These are phyloP conservation scores for Elachura formosa DNA, from an alignment of 2,113 vertebrate species.

Conservation along the genomic window DNA sequence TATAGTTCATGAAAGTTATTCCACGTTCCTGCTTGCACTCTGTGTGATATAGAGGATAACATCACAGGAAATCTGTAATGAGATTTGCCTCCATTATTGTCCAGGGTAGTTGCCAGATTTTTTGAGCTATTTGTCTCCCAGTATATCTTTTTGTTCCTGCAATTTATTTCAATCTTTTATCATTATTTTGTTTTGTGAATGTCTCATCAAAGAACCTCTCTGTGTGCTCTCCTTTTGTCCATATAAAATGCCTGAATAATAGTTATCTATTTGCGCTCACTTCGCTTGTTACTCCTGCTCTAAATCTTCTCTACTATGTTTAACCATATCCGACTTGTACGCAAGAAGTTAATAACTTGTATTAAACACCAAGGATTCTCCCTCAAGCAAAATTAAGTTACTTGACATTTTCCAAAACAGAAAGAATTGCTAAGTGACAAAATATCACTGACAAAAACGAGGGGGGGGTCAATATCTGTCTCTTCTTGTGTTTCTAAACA, in stretches of 20 bases:
- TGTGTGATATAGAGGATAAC: neutral
- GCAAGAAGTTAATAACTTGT: neutral
- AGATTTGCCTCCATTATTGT: conserved; percentile 48
- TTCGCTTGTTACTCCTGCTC: neutral
- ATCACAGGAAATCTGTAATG: conserved; percentile 9
- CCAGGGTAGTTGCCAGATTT: neutral
- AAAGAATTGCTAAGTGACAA: neutral
- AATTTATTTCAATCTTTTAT: conserved; percentile 18
- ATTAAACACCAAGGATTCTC: neutral
- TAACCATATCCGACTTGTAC: neutral
- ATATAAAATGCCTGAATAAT: neutral
- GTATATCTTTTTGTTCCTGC: neutral
- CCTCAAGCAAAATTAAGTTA: neutral
- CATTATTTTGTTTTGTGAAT: neutral
- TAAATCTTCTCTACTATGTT: neutral
- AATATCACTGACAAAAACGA: neutral
- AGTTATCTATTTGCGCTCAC: neutral
- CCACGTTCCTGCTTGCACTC: neutral
- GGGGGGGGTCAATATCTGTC: neutral
- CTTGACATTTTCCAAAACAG: neutral
- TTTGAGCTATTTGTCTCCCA: neutral
- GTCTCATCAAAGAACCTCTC: conserved; percentile 6
- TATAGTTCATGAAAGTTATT: neutral
- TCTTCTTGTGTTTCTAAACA: neutral
- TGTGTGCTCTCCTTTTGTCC: neutral